A percentile compares a stretch with the other conserved stretches of the same genome.
phyloP scores from a whole-genome alignment of 1,140 invertebrate genomes.

The Rhyzopertha dominica region DNA sequence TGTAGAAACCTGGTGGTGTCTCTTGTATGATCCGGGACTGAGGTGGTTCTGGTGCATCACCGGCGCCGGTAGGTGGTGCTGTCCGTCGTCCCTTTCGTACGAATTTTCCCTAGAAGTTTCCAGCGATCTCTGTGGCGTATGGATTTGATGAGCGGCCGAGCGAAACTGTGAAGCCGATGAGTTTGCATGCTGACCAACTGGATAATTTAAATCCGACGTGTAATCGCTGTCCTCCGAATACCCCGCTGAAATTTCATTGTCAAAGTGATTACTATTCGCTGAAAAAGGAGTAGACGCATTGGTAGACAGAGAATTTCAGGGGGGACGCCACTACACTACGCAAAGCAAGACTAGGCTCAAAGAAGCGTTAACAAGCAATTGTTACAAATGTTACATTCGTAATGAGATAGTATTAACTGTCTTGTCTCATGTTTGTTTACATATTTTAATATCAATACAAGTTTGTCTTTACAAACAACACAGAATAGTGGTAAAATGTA shows the following conservation, averaged over 20 bases:
- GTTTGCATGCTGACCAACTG: slow-evolving; percentile 80
- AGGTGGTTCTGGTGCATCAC: slow-evolving; percentile 35
- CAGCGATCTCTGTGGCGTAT: slow-evolving; percentile 72
- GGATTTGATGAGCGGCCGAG: slow-evolving; percentile 67
- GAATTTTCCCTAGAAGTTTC: slow-evolving; percentile 79
- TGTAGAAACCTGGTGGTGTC: slow-evolving; percentile 27
- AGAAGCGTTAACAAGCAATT: too few relatives aligned
- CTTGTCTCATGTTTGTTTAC: too few relatives aligned
- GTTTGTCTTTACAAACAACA: too few relatives aligned
- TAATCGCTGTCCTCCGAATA: slow-evolving; percentile 97
- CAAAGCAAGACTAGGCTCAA: too few relatives aligned
- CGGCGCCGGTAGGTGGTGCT: slow-evolving; percentile 33
- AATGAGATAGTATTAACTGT: too few relatives aligned
- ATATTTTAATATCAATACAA: too few relatives aligned
- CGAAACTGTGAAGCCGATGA: slow-evolving; percentile 81
- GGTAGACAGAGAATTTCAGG: too few relatives aligned
- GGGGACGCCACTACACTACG: too few relatives aligned
- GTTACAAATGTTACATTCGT: too few relatives aligned
- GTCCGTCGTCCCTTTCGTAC: slow-evolving; percentile 69
- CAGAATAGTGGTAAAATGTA: too few relatives aligned
- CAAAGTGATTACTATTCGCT: slow-evolving; percentile 46
- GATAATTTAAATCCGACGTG: slow-evolving; percentile 94
- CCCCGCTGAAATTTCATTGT: slow-evolving; percentile 66
- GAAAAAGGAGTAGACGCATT: slow-evolving; percentile 35
- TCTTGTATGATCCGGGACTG: slow-evolving; percentile 35